These are phyloP conservation scores for Patella depressa DNA, from an alignment of 2,888 invertebrate species.

Conservation along the genomic window DNA sequence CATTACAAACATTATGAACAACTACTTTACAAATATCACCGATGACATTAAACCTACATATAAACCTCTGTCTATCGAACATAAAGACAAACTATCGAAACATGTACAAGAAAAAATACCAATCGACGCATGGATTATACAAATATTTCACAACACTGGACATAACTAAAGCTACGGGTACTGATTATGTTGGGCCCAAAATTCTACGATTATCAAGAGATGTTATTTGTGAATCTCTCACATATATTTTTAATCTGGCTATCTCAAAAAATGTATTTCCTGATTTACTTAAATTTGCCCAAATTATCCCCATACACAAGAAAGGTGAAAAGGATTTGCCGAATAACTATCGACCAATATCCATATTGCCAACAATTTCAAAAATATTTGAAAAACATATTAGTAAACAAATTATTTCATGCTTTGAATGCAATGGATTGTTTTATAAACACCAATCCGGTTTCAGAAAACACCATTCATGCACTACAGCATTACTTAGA, in stretches of 20 bases:
- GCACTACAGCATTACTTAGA: neutral
- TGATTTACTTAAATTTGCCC: neutral
- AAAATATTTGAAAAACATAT: neutral
- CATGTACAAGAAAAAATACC: too few species aligned
- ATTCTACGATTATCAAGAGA: neutral
- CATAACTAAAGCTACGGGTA: too few species aligned
- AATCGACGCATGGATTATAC: too few species aligned
- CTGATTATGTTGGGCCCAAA: too few species aligned
- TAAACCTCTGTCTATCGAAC: too few species aligned
- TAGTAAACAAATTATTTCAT: neutral
- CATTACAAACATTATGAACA: too few species aligned
- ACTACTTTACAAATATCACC: too few species aligned
- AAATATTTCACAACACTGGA: too few species aligned
- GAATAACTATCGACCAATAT: neutral
- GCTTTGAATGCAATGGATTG: neutral
- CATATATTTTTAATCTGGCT: neutral
- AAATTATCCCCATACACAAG: neutral
- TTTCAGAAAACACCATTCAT: neutral
- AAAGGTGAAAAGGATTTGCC: neutral
- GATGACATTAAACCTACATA: too few species aligned
- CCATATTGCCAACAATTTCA: neutral
- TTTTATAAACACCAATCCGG: neutral
- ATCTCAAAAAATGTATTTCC: neutral
- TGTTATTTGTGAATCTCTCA: neutral
- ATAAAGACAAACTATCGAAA: too few species aligned